Evolutionary conservation across 2,888 invertebrate species (phyloP).

Genomic region (Lasioglossum lativentre): DNA sequence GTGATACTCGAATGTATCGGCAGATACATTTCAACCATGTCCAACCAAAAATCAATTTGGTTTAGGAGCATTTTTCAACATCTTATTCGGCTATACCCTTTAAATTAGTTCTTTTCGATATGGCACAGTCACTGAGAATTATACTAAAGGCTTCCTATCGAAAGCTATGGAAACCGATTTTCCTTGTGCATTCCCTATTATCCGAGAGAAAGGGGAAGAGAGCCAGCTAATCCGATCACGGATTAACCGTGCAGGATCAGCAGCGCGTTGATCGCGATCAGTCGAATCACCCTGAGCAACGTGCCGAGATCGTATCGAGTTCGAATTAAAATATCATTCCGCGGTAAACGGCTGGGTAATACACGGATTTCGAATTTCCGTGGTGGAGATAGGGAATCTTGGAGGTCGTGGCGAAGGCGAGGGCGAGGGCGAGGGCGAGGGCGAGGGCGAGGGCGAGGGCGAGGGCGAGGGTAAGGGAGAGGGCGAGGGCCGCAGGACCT

Average conservation of each 20-base stretch:
- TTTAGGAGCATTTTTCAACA: too few species aligned
- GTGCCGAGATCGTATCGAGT: slow-evolving; percentile 30
- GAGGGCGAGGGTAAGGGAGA: too few species aligned
- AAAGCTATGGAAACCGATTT: too few species aligned
- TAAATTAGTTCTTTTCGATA: too few species aligned
- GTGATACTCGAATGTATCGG: too few species aligned
- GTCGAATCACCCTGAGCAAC: too few species aligned
- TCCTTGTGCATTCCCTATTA: neutral
- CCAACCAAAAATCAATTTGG: too few species aligned
- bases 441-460: neutral
- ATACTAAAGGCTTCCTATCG: too few species aligned
- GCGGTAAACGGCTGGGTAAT: slow-evolving; percentile 38
- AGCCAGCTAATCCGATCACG: neutral
- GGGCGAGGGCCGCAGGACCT: slow-evolving; percentile 26
- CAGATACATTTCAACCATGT: too few species aligned
- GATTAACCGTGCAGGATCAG: neutral
- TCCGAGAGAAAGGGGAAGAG: neutral
- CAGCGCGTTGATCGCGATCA: neutral
- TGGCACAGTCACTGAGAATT: too few species aligned
- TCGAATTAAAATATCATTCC: slow-evolving; percentile 55
- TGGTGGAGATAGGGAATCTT: slow-evolving; percentile 47
- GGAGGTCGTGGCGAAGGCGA: neutral
- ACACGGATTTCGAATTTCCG: slow-evolving; percentile 54
- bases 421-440: neutral
- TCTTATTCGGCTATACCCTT: too few species aligned